Conservation (phyloP, 2,113 vertebrate species). For the Benitochromis conjunctus region DNA sequence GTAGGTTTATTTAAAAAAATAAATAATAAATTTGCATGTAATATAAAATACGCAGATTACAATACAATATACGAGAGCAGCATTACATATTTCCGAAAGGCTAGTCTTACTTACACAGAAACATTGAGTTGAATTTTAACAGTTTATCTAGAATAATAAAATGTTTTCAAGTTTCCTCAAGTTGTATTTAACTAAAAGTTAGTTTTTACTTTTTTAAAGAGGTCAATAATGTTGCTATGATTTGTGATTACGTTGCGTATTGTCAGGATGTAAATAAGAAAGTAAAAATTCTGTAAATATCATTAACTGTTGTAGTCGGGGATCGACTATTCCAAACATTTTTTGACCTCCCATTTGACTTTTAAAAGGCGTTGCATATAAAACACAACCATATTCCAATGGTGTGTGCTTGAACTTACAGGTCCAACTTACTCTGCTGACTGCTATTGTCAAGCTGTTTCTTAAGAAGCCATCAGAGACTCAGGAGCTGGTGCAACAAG, state of each 20-base stretch:
- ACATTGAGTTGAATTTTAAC: neutral
- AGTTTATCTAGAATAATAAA: neutral
- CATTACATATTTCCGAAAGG: neutral
- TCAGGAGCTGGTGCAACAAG: slow-evolving; percentile 94
- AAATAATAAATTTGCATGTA: neutral
- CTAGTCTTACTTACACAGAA: neutral
- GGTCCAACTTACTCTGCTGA: slow-evolving; percentile 94
- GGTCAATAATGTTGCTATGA: neutral
- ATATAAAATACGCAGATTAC: neutral
- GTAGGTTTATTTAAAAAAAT: slow-evolving; percentile 50
- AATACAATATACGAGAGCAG: neutral
- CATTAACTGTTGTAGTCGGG: neutral
- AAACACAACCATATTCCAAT: neutral
- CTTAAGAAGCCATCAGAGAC: slow-evolving; percentile 97
- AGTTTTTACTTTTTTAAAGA: neutral
- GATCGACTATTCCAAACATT: neutral
- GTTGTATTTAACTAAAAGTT: neutral
- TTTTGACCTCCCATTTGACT: neutral
- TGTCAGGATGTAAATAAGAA: neutral
- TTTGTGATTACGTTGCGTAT: neutral
- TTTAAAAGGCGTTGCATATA: neutral
- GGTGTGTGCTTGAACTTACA: slow-evolving; percentile 27
- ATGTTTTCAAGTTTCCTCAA: neutral
- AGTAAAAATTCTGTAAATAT: neutral
- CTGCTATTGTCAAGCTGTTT: slow-evolving; percentile 95